Conservation (phyloP, 2,888 invertebrate genomes). For the Tenthredo notha region DNA sequence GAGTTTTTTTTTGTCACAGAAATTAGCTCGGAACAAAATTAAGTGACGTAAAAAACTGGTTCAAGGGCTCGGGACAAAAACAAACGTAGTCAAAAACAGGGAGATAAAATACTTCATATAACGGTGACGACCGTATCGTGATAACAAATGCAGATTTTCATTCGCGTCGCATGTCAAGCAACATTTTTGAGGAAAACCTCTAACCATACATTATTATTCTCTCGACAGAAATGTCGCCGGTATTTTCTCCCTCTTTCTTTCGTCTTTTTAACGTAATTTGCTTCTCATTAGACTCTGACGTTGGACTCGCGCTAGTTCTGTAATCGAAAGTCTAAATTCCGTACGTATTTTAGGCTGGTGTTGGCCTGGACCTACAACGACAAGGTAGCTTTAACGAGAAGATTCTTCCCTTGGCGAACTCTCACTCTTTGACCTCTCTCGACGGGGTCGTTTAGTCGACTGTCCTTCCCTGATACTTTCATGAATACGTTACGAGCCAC, state of each 20-base stretch:
- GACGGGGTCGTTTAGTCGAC: slow-evolving; percentile 12
- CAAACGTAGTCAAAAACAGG: not conserved
- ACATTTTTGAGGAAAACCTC: not conserved
- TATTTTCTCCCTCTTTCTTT: not conserved
- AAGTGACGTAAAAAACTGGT: not conserved
- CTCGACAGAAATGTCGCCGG: slow-evolving; percentile 1
- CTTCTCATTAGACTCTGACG: slow-evolving; percentile 3
- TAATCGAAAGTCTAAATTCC: slow-evolving; percentile 15
- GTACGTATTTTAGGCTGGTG: not conserved
- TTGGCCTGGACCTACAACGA: not conserved
- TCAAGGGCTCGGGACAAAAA: not conserved
- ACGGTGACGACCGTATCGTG: not conserved
- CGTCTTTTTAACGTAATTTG: slow-evolving; percentile 21
- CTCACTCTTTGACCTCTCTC: slow-evolving; percentile 32
- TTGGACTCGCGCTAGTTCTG: not conserved
- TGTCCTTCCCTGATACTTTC: slow-evolving; percentile 47
- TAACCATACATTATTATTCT: not conserved
- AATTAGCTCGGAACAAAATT: not conserved
- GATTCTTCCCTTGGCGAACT: slow-evolving; percentile 41
- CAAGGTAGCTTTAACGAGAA: slow-evolving; percentile 28
- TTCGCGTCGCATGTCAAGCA: not conserved
- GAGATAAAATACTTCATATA: not conserved
- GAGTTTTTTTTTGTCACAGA: not conserved
- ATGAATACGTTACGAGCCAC: slow-evolving; percentile 37
- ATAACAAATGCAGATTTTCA: not conserved